Evolutionary conservation across 2,888 invertebrate genomes (phyloP), one percentile per base, ranked within the genome.

Genomic region (Epinotia demarniana): DNA sequence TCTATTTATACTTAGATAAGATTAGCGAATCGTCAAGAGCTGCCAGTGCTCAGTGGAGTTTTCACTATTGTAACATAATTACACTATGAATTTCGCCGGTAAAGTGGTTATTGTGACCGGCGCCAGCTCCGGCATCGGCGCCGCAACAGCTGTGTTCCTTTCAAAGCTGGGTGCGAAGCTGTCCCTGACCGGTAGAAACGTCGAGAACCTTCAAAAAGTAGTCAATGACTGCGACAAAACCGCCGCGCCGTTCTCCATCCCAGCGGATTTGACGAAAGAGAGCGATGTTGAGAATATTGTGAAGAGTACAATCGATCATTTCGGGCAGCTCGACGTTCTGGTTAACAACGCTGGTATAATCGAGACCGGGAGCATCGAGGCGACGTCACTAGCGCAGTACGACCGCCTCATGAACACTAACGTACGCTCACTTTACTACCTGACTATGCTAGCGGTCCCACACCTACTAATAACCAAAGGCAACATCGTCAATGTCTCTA

Each of bases 401-500:
- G 99, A 99, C 88, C 95, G 96, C 33, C 92, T 98, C 13, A 98
- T 99, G 96, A 97, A 98, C 83, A 96, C 97, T 2, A 99, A 99
- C 89, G 96, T 98, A 0, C 96, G 98, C 77, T 95, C 97, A 0
- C 94, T 97, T 19, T 97, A 97, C 85, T 96, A 97, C 77, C 88
- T 99, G 78, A 98, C 98, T 0, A 97, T 97, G 96, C 87, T 98
- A 67, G 97, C 98, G 4, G 97, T 97, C 0, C 99, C 99, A 0
- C 96, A 98, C 90, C 94, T 99, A 23, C 93, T 98, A 3, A 95
- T 96, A 89, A 95, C 96, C 0, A 97, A 98, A 89, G 98, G 98
- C n/a, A 97, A 96, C 80, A 97, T 99, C 81, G 98, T 99, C 0
- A 99, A 99, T 88, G 97, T 99, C 0, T 99, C 99, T 1, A 99